Evolutionary conservation across 2,797 vertebrate genomes (phyloP).

Genomic region (Sebastes cheni): DNA sequence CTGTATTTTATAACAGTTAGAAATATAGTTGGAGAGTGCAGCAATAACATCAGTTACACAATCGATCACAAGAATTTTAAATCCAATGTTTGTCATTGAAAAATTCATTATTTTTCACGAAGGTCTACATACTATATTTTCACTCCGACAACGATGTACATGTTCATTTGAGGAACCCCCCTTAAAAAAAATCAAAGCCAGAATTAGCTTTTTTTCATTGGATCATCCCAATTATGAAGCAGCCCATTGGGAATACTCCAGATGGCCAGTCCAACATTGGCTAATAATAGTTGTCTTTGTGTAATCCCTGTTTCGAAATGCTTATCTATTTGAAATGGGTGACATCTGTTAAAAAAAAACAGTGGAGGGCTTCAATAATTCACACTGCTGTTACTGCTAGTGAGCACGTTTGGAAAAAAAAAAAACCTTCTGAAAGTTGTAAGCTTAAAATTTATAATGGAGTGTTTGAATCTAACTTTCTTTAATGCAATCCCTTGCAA

Average conservation of each 20-base stretch:
- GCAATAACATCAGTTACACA: no score
- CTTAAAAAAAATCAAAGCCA: background rate
- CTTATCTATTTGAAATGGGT: background rate
- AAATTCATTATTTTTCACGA: background rate
- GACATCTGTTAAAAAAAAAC: background rate
- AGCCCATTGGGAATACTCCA: background rate
- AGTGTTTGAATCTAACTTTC: background rate
- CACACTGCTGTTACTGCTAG: background rate
- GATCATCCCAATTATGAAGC: background rate
- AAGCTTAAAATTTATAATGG: background rate
- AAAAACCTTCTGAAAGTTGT: background rate
- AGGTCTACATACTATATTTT: background rate
- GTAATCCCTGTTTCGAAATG: slow-evolving; percentile 5
- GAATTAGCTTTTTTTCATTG: background rate
- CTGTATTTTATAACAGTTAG: no score
- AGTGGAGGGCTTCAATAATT: background rate
- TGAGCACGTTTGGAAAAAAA: no score
- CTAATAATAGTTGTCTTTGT: background rate
- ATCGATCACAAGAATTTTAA: background rate
- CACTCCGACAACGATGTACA: background rate
- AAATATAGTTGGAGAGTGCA: no score
- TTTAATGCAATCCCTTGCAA: slow-evolving; percentile 32
- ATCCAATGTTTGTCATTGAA: background rate
- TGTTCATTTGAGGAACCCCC: background rate
- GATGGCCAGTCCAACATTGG: background rate